Base-by-base conservation (phyloP, 2,888 invertebrate species). In the Eledone cirrhosa region DNA sequence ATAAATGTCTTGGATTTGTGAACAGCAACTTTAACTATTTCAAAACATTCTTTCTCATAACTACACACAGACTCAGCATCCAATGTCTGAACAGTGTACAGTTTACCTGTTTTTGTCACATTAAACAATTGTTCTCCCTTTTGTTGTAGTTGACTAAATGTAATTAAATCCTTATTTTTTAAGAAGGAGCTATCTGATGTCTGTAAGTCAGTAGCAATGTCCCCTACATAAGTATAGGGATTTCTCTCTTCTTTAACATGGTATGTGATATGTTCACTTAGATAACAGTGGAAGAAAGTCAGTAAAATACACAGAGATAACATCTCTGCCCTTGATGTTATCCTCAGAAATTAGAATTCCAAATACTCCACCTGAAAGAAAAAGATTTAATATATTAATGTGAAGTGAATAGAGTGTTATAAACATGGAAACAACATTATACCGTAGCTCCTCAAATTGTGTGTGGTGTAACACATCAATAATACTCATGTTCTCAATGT, bases 61-160 rank as follows among this genome's bases (percentile, higher is more conserved):
- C 31, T 67, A 67, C 67, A 67, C 11, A 67, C 19, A 19, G 67
- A 67, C 14, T 67, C 67, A 22, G 67, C 67, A 67, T 67, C 67
- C 41, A n/a, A n/a, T n/a, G n/a, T n/a, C n/a, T n/a, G n/a, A n/a
- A n/a, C n/a, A n/a, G n/a, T n/a, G n/a, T n/a, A n/a, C n/a, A n/a
- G n/a, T n/a, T 69, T 69, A 8, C 69, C 69, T 33, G 69, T 69
- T 27, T 69, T 69, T 11, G 31, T 41, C 31, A 69, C 69, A 69
- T 41, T 31, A 8, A 69, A 69, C 8, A 69, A 5, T 7, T 33
- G 69, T 4, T 31, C 31, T 13, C 41, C 41, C 41, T n/a, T n/a
- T 41, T 72, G 31, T 22, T 72, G 33, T 13, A 33, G 72, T 41
- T 72, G 72, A 41, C 33, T 72, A 8, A 72, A 72, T 22, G 72